Conservation (phyloP, 1,140 invertebrate genomes). For the Papilio polytes region DNA sequence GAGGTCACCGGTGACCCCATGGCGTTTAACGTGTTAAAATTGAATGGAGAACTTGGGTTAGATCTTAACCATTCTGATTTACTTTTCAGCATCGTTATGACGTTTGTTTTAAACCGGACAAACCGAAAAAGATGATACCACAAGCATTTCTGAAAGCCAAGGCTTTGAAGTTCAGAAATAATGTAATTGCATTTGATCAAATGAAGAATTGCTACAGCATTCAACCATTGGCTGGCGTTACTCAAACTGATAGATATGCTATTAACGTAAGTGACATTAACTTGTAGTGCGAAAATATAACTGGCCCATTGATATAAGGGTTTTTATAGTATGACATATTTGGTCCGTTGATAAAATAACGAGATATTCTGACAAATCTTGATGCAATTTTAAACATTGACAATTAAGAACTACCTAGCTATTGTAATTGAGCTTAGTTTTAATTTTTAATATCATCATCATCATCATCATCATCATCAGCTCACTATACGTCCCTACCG, state of each 20-base stretch:
- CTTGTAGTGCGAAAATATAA: neutral
- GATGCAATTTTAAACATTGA: neutral
- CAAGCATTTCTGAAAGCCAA: constrained; percentile 54
- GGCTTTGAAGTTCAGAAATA: constrained; percentile 51
- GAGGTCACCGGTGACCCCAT: too few relatives aligned
- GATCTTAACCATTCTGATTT: constrained; percentile 11
- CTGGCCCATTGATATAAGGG: neutral
- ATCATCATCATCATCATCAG: too few relatives aligned
- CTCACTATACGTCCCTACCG: too few relatives aligned
- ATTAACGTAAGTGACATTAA: constrained; percentile 50
- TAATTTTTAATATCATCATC: too few relatives aligned
- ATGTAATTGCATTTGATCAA: constrained; percentile 71
- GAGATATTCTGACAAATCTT: neutral
- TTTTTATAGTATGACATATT: neutral
- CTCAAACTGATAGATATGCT: constrained; percentile 46
- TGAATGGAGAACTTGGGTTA: neutral
- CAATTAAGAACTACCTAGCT: too few relatives aligned
- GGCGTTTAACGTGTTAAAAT: neutral
- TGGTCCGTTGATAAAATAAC: too few relatives aligned
- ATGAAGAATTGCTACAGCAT: constrained; percentile 68
- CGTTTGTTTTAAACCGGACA: constrained; percentile 67
- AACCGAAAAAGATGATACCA: constrained; percentile 64
- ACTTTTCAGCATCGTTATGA: constrained; percentile 73
- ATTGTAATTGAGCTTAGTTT: too few relatives aligned
- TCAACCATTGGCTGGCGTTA: constrained; percentile 48